A percentile compares a stretch with the other conserved stretches of the same genome.
Conservation (phyloP, 2,797 vertebrate genomes). For the Lophotriccus pileatus region DNA sequence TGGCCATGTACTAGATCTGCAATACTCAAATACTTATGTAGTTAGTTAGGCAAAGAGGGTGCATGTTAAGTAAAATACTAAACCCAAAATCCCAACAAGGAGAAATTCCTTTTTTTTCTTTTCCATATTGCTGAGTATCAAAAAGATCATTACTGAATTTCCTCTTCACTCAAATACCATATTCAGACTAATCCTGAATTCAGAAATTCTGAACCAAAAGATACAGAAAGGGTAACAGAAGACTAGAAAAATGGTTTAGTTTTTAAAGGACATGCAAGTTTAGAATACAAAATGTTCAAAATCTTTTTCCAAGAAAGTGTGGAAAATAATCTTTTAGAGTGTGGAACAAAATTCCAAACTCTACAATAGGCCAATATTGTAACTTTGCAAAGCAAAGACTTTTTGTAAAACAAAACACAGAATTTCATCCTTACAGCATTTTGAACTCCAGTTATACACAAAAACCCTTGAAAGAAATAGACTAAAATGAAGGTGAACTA, state of each 20-base stretch:
- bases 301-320: neutral
- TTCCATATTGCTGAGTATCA: neutral
- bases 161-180: neutral
- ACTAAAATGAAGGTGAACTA: neutral
- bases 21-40: neutral
- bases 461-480: neutral
- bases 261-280: neutral
- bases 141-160: neutral
- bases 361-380: neutral
- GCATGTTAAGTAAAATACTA: neutral
- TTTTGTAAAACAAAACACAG: neutral
- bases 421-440: neutral
- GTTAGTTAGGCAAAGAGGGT: neutral
- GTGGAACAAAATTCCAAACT: neutral
- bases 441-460: neutral
- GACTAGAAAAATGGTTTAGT: neutral
- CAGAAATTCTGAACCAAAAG: neutral
- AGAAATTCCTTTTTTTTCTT: neutral
- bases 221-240: neutral
- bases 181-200: neutral
- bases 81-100: neutral
- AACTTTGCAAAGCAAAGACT: neutral
- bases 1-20: neutral
- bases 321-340: neutral
- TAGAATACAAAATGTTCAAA: neutral